Base-by-base conservation (phyloP, 2,888 invertebrate species). In the Eustalomyia histrio region DNA sequence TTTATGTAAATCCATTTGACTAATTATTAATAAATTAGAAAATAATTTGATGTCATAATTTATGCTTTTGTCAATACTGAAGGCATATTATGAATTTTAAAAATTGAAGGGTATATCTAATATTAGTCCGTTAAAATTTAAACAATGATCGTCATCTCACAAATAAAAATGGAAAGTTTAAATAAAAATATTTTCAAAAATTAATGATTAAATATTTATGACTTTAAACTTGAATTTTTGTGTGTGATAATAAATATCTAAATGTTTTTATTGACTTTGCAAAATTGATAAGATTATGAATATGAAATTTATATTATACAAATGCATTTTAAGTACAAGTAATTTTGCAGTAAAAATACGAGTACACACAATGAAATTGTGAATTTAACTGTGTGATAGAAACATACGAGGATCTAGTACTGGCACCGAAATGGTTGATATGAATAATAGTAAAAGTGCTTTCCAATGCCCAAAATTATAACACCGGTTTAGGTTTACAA, bases 11-110 rank as follows among this genome's bases (percentile, higher is more conserved):
- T 76, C 21, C 43, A n/a, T 67, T 80, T 72, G n/a, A 76, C 67
- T 72, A 80, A 80, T 80, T 80, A 73, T 72, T 61, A 71, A 58
- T 57, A 67, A 80, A 72, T 80, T 76, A 53, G 72, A 67, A 72
- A 76, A 72, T 29, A 72, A 76, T 72, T 76, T 76, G 6, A 39
- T 47, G 52, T 24, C 10, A 50, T 73, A 75, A 79, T 71, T 79
- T 74, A 74, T 60, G 74, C 65, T 58, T 68, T 55, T 43, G 65
- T 65, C 69, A 68, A 73, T 61, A 61, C 57, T 33, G 12, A 73
- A 64, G 29, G 50, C 43, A 43, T 43, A 14, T 43, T 3, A 43
- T 43, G 43, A 43, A 43, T 43, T 43, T 43, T 43, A 14, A 14
- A 10, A 2, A 2, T n/a, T 47, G 43, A 47, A n/a, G 43, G 43